These are phyloP conservation scores for Hydrochoerus hydrochaeris DNA, from an alignment of 2,113 vertebrate species.

Conservation along the genomic window DNA sequence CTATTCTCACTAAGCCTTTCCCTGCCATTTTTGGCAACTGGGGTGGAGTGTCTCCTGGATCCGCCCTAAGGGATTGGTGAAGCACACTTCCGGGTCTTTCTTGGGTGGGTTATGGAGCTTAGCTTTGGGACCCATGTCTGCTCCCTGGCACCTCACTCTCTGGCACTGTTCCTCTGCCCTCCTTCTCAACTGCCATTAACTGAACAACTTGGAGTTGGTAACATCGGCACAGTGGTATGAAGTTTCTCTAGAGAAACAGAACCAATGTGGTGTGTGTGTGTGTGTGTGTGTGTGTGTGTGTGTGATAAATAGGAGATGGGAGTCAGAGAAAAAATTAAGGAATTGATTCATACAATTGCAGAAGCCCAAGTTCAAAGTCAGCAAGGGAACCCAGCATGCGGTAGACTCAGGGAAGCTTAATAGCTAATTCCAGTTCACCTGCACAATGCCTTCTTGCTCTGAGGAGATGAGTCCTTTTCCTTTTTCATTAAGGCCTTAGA, in stretches of 20 bases:
- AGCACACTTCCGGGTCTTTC: background rate
- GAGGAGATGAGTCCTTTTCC: background rate
- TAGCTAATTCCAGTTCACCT: background rate
- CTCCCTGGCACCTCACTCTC: background rate
- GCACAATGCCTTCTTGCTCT: background rate
- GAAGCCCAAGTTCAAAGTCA: background rate
- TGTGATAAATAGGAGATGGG: background rate
- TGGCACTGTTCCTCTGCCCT: background rate
- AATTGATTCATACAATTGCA: background rate
- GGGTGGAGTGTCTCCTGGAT: background rate
- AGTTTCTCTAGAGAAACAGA: conserved; percentile 2
- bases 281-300: background rate
- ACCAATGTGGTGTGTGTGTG: background rate
- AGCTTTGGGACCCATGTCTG: background rate
- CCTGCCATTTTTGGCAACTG: background rate
- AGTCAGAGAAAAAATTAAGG: background rate
- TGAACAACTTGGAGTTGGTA: background rate
- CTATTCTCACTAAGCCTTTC: background rate
- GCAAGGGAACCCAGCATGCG: background rate
- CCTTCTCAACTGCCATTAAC: background rate
- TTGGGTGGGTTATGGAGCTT: background rate
- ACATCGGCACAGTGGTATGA: background rate
- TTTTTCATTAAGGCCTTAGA: background rate
- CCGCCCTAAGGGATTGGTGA: background rate
- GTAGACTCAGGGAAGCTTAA: background rate